Conservation (phyloP, 2,888 invertebrate species). For the Hemithea aestivaria region DNA sequence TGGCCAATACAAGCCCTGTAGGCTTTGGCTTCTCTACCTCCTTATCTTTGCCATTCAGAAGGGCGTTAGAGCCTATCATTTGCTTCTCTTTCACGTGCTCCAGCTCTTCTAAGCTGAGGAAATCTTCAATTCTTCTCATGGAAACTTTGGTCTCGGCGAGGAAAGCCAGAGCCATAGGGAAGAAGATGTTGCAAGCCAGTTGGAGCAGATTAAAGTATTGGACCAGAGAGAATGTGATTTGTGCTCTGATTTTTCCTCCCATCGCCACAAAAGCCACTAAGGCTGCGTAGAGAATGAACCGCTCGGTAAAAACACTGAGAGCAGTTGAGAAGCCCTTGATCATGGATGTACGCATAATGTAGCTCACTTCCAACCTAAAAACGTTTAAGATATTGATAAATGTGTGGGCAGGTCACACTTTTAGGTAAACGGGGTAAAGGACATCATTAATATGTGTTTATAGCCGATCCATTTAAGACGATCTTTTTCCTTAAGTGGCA, state of each 20-base stretch:
- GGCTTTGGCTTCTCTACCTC: conserved; percentile 39
- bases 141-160: conserved; percentile 83
- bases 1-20: conserved; percentile 51
- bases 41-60: conserved; percentile 49
- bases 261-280: conserved; percentile 85
- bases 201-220: conserved; percentile 88
- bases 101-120: conserved; percentile 63
- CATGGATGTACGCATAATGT: conserved; percentile 82
- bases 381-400: not conserved
- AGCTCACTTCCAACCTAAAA: conserved; percentile 83
- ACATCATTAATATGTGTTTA: too few relatives aligned
- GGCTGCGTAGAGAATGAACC: conserved; percentile 89
- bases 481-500: too few relatives aligned
- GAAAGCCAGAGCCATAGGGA: conserved; percentile 80
- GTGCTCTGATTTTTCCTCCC: conserved; percentile 80
- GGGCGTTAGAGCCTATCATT: conserved; percentile 32
- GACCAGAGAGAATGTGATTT: conserved; percentile 86
- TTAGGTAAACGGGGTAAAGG: too few relatives aligned
- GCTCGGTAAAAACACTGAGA: conserved; percentile 88
- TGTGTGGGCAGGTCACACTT: too few relatives aligned
- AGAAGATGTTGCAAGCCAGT: conserved; percentile 81
- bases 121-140: conserved; percentile 80
- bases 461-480: too few relatives aligned
- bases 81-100: conserved; percentile 41
- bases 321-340: conserved; percentile 83